A percentile compares a stretch with the other conserved stretches of the same genome.
Conservation (phyloP, 2,113 vertebrate genomes). For the Phylloscopus trochiloides region DNA sequence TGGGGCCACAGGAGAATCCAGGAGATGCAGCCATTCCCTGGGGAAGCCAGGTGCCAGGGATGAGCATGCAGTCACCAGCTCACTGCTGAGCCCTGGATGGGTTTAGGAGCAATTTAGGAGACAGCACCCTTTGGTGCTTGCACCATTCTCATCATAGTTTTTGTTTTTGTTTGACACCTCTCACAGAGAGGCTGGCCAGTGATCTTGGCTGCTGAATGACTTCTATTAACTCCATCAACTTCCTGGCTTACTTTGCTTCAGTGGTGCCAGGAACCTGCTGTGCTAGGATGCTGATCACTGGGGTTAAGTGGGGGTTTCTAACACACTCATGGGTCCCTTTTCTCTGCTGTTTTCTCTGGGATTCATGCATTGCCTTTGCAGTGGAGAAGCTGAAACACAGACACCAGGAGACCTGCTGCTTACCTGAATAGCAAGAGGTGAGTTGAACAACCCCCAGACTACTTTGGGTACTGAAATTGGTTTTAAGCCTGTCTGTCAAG, state of each 20-base stretch:
- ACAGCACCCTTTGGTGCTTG: neutral
- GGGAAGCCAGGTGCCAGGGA: neutral
- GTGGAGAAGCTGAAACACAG: neutral
- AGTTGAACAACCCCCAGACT: neutral
- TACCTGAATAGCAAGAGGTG: neutral
- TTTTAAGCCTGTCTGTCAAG: neutral
- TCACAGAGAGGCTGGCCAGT: neutral
- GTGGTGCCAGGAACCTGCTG: neutral
- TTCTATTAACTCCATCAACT: neutral
- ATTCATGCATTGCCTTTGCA: neutral
- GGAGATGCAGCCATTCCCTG: neutral
- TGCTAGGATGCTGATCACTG: neutral
- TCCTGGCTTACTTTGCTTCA: neutral
- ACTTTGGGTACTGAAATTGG: accelerated
- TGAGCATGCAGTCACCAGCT: neutral
- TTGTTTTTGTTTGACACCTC: neutral
- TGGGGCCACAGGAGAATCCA: neutral
- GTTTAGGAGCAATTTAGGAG: neutral
- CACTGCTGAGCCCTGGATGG: neutral
- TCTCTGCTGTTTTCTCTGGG: neutral
- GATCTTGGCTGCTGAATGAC: neutral
- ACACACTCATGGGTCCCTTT: neutral
- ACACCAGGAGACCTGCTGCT: neutral
- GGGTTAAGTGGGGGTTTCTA: neutral
- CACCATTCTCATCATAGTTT: neutral